Evolutionary conservation across 2,888 invertebrate genomes (phyloP).

Genomic region (Trachelus stipa): DNA sequence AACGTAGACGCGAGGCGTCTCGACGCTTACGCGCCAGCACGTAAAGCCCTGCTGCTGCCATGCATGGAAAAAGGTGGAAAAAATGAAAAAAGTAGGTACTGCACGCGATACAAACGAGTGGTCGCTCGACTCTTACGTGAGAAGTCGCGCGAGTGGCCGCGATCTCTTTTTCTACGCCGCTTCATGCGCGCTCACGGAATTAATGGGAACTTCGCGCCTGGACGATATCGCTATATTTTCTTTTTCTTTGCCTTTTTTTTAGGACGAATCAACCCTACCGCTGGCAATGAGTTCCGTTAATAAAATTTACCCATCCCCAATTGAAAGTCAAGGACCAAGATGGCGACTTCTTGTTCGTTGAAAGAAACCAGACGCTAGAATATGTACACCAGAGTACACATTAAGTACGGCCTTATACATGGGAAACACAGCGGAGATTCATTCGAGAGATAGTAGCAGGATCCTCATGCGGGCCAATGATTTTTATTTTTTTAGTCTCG

Average conservation of each 20-base stretch:
- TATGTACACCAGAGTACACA: no score
- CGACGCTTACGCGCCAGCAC: constrained; percentile 16
- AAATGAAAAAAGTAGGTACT: constrained; percentile 21
- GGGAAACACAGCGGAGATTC: neutral
- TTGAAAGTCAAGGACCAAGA: neutral
- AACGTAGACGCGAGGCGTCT: constrained; percentile 22
- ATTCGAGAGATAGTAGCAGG: no score
- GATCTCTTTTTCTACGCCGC: neutral
- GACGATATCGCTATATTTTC: constrained; percentile 9
- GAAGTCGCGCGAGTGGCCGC: neutral
- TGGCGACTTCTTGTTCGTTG: neutral
- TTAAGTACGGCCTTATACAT: neutral
- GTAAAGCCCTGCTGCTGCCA: constrained; percentile 29
- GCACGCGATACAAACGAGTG: constrained; percentile 59
- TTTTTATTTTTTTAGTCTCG: no score
- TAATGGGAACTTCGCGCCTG: neutral
- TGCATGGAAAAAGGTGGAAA: constrained; percentile 38
- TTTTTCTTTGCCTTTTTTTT: constrained; percentile 3
- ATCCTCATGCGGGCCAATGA: no score
- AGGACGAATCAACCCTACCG: neutral
- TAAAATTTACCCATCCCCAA: neutral
- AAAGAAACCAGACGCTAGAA: neutral
- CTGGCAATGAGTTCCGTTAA: neutral
- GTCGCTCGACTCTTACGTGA: constrained; percentile 14
- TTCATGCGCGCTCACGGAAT: neutral